A percentile compares a stretch with the other conserved stretches of the same genome.
Evolutionary conservation across 2,797 vertebrate genomes (phyloP).

Genomic region (Tokudaia muenninki): DNA sequence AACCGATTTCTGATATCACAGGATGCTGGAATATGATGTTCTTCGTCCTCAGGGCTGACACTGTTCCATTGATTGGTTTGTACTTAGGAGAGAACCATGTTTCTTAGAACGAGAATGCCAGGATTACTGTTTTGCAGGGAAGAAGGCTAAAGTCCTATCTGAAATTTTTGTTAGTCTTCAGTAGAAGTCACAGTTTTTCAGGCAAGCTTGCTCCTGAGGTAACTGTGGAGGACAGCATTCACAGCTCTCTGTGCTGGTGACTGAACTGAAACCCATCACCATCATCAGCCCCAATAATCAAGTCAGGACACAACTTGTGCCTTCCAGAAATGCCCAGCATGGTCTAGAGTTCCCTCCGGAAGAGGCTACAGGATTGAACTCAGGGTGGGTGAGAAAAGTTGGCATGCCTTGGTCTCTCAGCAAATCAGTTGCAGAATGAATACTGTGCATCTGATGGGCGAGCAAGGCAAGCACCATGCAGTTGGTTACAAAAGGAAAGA

Average conservation of each 20-base stretch:
- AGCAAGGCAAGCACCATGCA: neutral
- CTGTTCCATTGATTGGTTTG: neutral
- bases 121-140: neutral
- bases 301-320: neutral
- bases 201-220: neutral
- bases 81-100: neutral
- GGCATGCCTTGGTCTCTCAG: neutral
- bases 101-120: neutral
- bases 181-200: neutral
- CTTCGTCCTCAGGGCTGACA: neutral
- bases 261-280: neutral
- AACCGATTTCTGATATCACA: neutral
- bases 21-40: no score
- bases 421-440: no score
- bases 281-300: neutral
- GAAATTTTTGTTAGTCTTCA: slow-evolving; percentile 24
- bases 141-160: neutral
- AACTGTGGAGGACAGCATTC: neutral
- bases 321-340: neutral
- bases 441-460: neutral
- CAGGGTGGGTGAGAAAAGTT: neutral
- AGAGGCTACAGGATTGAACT: neutral
- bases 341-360: neutral
- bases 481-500: neutral
- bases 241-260: neutral